A percentile compares a stretch with the other conserved stretches of the same genome.
Conservation (phyloP, 1,140 invertebrate genomes). For the Apis cerana region DNA sequence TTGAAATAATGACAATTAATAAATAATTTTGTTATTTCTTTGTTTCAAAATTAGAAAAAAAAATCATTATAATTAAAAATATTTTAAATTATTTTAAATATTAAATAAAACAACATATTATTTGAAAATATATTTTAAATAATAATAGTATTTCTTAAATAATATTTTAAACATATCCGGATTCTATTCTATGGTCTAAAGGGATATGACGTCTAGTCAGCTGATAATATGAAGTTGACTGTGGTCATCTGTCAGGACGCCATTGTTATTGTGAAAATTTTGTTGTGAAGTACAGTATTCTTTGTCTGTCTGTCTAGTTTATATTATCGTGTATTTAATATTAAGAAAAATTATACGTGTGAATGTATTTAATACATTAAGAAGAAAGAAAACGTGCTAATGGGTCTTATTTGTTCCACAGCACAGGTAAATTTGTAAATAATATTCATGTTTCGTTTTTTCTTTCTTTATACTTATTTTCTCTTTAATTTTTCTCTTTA, state of each 20-base stretch:
- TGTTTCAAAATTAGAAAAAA: no score
- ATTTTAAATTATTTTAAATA: not conserved
- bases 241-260: slow-evolving; percentile 24
- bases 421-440: slow-evolving; percentile 71
- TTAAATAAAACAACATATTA: not conserved
- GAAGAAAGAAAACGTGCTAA: slow-evolving; percentile 34
- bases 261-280: slow-evolving; percentile 50
- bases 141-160: not conserved
- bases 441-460: not conserved
- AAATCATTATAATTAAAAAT: no score
- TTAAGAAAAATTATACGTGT: not conserved
- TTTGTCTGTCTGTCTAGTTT: not conserved
- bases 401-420: slow-evolving; percentile 77
- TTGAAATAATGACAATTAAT: no score
- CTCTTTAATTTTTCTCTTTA: not conserved
- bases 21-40: no score
- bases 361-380: not conserved
- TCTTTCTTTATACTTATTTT: not conserved
- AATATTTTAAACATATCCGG: no score
- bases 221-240: slow-evolving; percentile 54
- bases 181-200: not conserved
- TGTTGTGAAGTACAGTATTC: not conserved
- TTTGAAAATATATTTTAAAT: not conserved
- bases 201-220: slow-evolving; percentile 53
- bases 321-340: not conserved